phyloP scores from a whole-genome alignment of 64 coral and sea anemone species.

The Acropora tenuis region DNA sequence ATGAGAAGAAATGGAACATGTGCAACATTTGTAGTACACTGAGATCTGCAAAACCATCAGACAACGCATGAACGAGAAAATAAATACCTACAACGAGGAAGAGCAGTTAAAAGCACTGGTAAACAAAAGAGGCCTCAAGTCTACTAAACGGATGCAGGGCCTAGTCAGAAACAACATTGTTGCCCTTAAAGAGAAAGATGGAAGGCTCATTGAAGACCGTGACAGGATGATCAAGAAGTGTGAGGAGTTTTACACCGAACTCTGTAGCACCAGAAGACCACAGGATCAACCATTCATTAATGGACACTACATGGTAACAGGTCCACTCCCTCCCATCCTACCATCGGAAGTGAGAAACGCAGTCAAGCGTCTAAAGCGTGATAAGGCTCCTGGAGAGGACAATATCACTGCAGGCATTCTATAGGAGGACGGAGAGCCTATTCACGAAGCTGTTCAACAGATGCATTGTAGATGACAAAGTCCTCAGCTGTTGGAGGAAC shows the following conservation, averaged over 20 bases:
- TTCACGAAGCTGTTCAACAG: background rate
- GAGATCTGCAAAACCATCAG: background rate
- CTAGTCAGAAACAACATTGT: conserved; percentile 7
- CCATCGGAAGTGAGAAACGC: background rate
- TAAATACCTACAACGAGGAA: background rate
- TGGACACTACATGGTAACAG: background rate
- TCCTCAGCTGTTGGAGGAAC: conserved; percentile 29
- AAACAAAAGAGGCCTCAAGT: background rate
- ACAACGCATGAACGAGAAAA: background rate
- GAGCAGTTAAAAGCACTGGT: background rate
- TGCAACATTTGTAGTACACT: background rate
- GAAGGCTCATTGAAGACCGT: background rate
- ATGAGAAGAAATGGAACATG: background rate
- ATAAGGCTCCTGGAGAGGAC: conserved; percentile 24
- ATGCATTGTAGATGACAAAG: conserved; percentile 14
- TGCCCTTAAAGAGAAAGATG: background rate
- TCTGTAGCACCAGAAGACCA: background rate
- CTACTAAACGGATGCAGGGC: background rate
- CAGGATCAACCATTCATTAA: conserved; percentile 8
- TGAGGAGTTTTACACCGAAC: background rate
- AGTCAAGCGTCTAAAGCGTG: conserved; percentile 1
- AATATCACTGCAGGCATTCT: conserved; percentile 10
- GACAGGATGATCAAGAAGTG: background rate
- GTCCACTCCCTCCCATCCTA: background rate
- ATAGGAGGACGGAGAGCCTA: background rate